These are phyloP conservation scores for Drosophila pectinifera DNA, from an alignment of 1,140 invertebrate species.

Conservation along the genomic window DNA sequence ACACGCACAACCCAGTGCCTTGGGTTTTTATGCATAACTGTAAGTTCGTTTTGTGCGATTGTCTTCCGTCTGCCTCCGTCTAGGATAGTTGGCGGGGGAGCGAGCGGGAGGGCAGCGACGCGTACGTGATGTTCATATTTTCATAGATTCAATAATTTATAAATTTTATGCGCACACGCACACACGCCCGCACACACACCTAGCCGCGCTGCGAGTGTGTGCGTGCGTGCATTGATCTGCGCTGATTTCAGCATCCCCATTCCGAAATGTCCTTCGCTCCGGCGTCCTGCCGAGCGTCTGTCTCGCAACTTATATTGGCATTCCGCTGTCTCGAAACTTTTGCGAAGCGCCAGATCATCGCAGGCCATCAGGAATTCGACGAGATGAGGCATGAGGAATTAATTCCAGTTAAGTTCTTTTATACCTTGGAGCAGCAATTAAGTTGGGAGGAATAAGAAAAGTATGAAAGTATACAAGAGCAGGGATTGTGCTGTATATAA, in stretches of 20 bases:
- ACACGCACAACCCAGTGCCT: constrained; percentile 10
- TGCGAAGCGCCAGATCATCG: constrained; percentile 3
- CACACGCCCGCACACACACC: constrained; percentile 23
- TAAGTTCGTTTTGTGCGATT: constrained; percentile 73
- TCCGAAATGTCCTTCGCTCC: constrained; percentile 13
- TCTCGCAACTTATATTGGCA: constrained; percentile 72
- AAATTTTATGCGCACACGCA: constrained; percentile 68
- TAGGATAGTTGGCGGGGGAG: constrained; percentile 45
- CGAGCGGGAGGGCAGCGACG: constrained; percentile 25
- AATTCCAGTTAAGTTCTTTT: not conserved
- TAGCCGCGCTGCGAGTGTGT: constrained; percentile 22
- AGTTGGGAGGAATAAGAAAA: not conserved
- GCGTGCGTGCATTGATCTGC: constrained; percentile 61
- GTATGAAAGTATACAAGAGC: too few relatives aligned
- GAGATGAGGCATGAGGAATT: constrained; percentile 6
- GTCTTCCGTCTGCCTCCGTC: constrained; percentile 52
- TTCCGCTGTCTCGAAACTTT: constrained; percentile 56
- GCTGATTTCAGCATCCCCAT: constrained; percentile 62
- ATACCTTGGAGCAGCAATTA: not conserved
- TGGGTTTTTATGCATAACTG: constrained; percentile 61
- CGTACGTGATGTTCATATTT: constrained; percentile 82
- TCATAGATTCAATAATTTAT: constrained; percentile 84
- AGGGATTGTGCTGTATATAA: too few relatives aligned
- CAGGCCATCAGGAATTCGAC: constrained; percentile 19
- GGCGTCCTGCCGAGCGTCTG: constrained; percentile 31